Percentiles rank a stretch among this genome's conserved stretches.
Evolutionary conservation across 2,888 invertebrate genomes (phyloP).

Genomic region (Caenorhabditis sp.): DNA sequence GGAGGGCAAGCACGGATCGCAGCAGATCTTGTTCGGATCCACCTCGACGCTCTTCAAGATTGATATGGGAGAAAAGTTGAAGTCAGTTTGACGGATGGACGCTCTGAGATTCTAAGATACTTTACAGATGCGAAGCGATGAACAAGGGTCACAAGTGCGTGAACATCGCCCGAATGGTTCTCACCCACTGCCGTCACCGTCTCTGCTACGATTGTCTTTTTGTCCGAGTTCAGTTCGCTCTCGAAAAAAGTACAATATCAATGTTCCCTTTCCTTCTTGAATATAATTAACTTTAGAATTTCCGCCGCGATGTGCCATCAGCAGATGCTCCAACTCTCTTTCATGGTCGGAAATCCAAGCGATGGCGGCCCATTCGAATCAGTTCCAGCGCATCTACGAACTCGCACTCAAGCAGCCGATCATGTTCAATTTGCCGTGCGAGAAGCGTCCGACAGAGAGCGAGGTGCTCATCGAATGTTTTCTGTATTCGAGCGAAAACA

Average conservation of each 20-base stretch:
- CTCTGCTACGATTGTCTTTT: constrained; percentile 66
- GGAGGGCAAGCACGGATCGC: constrained; percentile 46
- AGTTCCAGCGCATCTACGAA: constrained; percentile 34
- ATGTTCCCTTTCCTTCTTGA: not conserved
- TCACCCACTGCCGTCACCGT: constrained; percentile 65
- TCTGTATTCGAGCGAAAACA: constrained; percentile 59
- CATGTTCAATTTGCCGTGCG: constrained; percentile 24
- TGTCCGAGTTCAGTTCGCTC: constrained; percentile 48
- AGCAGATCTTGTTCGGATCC: constrained; percentile 60
- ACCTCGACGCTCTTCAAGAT: constrained; percentile 43
- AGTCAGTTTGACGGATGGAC: too few relatives aligned
- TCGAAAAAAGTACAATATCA: constrained; percentile 24
- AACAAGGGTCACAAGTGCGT: constrained; percentile 55
- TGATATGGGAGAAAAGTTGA: constrained; percentile 51
- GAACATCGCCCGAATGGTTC: constrained; percentile 67
- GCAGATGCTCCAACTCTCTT: constrained; percentile 54
- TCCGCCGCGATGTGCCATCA: constrained; percentile 53
- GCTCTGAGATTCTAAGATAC: too few relatives aligned
- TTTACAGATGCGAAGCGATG: constrained; percentile 43
- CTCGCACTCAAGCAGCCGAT: constrained; percentile 34
- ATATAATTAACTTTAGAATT: constrained; percentile 33
- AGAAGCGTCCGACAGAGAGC: constrained; percentile 28
- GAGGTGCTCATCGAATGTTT: constrained; percentile 65
- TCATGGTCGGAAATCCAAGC: constrained; percentile 51
- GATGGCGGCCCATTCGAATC: constrained; percentile 26